Evolutionary conservation across 1,140 invertebrate species (phyloP), one percentile per base, ranked within the genome.

Genomic region (Drosophila kepulauana): DNA sequence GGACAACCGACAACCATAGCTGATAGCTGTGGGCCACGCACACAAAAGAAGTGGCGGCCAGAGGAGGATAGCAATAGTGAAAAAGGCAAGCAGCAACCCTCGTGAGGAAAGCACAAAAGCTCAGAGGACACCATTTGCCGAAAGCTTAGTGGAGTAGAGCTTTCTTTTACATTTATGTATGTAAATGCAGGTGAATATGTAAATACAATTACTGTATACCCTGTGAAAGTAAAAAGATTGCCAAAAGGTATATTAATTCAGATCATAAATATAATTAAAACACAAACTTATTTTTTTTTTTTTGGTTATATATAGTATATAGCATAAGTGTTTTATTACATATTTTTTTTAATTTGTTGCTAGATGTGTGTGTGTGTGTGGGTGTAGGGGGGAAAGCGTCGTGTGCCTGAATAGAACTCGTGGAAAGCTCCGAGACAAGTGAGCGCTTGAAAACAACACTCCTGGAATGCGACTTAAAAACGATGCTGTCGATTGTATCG

Each of bases 31-130:
- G 6, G 6, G 15, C 13, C 33, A 15, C 13, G 7, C 35, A 10
- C 35, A 38, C 30, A 38, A 41, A 48, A 25, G 11, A 4, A n/a
- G n/a, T 43, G n/a, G n/a, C 41, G 41, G 41, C 4, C 41, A 43
- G 63, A 80, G 49, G n/a, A 49, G 52, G 68, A 81, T 16, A 43
- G 70, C 76, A 56, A 48, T 41, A 48, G 20, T 13, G 52, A 71
- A 11, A 10, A 46, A 45, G 51, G 49, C 25, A 43, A 56, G 48
- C 45, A 62, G 41, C 81, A 80, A 77, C 81, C 81, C 81, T 67
- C 43, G 48, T 11, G 10, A 25, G 20, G 20, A 54, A 59, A 80
- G 67, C 57, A 25, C 15, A 16, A 82, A 77, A 54, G 38, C 67
- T 49, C 16, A 30, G 30, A 30, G 33, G 54, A 25, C 35, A 41